A percentile compares a stretch with the other conserved stretches of the same genome.
These are phyloP conservation scores for Octomys mimax DNA, from an alignment of 2,797 vertebrate genomes.

Conservation along the genomic window DNA sequence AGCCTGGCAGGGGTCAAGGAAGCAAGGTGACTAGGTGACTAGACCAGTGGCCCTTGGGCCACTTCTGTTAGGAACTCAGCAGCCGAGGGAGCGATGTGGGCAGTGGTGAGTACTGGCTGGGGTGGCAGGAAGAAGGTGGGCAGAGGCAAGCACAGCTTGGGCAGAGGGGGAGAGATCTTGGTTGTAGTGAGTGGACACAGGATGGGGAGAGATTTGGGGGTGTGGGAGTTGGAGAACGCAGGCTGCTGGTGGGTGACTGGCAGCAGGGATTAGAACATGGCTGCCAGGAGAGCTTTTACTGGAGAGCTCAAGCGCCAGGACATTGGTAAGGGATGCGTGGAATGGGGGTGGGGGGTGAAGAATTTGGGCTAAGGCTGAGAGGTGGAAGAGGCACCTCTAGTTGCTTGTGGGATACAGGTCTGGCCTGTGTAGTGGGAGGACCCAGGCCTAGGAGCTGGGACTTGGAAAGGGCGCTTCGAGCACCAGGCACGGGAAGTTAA, in stretches of 20 bases:
- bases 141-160: background rate
- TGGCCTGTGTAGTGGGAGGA: background rate
- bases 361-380: background rate
- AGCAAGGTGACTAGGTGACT: background rate
- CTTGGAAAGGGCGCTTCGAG: background rate
- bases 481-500: background rate
- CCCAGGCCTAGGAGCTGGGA: background rate
- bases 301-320: background rate
- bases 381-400: background rate
- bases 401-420: background rate
- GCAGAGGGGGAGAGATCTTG: background rate
- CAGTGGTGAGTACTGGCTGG: background rate
- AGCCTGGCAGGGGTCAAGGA: background rate
- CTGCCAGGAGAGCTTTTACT: background rate
- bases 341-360: background rate
- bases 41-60: background rate
- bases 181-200: rapidly evolving
- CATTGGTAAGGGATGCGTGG: rapidly evolving
- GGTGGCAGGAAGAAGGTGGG: background rate
- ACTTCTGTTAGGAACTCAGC: background rate
- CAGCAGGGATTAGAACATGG: background rate
- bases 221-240: background rate
- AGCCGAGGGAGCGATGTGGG: rapidly evolving
- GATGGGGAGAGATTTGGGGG: rapidly evolving
- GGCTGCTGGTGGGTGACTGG: background rate